Evolutionary conservation across 2,888 invertebrate species (phyloP).

Genomic region (Zaprionus lineosus): DNA sequence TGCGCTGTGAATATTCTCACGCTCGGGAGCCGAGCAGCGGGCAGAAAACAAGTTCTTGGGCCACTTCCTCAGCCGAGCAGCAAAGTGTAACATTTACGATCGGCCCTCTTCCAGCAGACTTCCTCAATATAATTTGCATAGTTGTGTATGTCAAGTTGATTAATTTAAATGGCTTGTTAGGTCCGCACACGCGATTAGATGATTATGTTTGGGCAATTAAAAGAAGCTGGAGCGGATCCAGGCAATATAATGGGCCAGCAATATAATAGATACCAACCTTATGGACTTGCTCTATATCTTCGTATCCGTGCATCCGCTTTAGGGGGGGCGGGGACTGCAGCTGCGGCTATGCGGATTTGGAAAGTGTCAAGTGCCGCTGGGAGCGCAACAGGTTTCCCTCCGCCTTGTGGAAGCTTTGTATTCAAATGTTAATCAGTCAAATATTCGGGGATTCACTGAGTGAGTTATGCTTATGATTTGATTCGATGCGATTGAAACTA

Average conservation of each 20-base stretch:
- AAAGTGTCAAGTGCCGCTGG: conserved; percentile 21
- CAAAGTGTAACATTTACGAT: conserved; percentile 52
- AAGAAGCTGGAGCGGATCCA: not conserved
- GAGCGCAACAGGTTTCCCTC: conserved; percentile 53
- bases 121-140: conserved; percentile 70
- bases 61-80: conserved; percentile 21
- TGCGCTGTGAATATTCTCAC: conserved; percentile 71
- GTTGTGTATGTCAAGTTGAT: conserved; percentile 47
- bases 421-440: conserved; percentile 27
- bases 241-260: not conserved
- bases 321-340: not conserved
- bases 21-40: conserved; percentile 30
- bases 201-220: conserved; percentile 26
- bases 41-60: conserved; percentile 43
- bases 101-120: conserved; percentile 33
- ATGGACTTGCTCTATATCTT: conserved; percentile 10
- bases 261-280: conserved; percentile 49
- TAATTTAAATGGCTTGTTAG: conserved; percentile 50
- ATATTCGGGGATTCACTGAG: too few relatives aligned
- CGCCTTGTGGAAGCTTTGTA: not conserved
- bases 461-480: not conserved
- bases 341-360: not conserved
- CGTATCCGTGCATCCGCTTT: conserved; percentile 27
- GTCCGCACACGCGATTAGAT: conserved; percentile 25
- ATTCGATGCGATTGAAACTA: not conserved